Percentiles rank a stretch among this genome's conserved stretches.
These are phyloP conservation scores for Triplophysa dalaica DNA, from an alignment of 2,113 vertebrate species.

Conservation along the genomic window DNA sequence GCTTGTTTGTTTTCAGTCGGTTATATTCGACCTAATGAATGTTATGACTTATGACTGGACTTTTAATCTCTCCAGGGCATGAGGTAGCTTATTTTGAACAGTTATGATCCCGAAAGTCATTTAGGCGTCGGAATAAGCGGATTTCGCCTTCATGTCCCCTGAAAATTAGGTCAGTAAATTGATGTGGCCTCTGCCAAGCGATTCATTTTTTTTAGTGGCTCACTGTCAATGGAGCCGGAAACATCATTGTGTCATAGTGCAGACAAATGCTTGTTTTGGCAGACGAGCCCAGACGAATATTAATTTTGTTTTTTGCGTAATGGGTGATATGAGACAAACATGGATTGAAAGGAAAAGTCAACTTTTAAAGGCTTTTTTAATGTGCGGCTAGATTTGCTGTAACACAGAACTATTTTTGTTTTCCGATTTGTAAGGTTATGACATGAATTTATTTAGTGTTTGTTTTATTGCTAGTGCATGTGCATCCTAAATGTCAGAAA, in stretches of 20 bases:
- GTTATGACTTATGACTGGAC: constrained; percentile 32
- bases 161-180: constrained; percentile 69
- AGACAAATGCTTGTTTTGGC: constrained; percentile 56
- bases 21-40: constrained; percentile 32
- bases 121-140: constrained; percentile 51
- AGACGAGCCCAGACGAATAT: constrained; percentile 57
- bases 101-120: constrained; percentile 51
- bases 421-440: constrained; percentile 48
- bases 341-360: constrained; percentile 6
- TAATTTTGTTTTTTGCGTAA: constrained; percentile 40
- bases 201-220: constrained; percentile 60
- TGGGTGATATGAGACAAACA: background rate
- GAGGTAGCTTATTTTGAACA: constrained; percentile 43
- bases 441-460: background rate
- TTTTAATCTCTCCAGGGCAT: constrained; percentile 15
- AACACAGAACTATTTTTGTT: constrained; percentile 3
- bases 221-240: constrained; percentile 60
- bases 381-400: too few species aligned
- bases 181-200: constrained; percentile 56
- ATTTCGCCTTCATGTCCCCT: constrained; percentile 58
- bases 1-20: background rate
- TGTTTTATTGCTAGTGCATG: background rate
- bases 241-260: constrained; percentile 52
- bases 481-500: background rate
- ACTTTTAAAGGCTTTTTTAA: constrained; percentile 37